Percentiles rank a stretch among this genome's conserved stretches.
phyloP scores from a whole-genome alignment of 2,888 invertebrate genomes.

The Syritta pipiens region DNA sequence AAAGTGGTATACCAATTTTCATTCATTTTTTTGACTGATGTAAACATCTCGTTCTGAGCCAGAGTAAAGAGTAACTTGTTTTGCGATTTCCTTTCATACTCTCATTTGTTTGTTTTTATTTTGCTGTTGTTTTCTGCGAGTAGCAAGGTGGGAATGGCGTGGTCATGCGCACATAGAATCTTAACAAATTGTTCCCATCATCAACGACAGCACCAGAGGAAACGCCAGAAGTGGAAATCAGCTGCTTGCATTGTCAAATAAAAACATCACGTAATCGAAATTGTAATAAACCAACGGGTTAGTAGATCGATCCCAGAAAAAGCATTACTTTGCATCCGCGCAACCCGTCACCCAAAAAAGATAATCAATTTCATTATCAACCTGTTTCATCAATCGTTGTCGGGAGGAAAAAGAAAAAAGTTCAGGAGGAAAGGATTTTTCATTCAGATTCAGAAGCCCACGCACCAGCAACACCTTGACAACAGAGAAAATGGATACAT shows the following conservation, averaged over 20 bases:
- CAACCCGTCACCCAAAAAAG: neutral
- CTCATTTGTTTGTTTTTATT: constrained; percentile 48
- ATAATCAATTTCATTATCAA: neutral
- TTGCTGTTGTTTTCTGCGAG: constrained; percentile 14
- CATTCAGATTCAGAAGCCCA: constrained; percentile 14
- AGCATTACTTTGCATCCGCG: neutral
- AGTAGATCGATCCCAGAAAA: neutral
- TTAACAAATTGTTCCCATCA: constrained; percentile 33
- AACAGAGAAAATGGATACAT: constrained; percentile 51
- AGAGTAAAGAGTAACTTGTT: constrained; percentile 21
- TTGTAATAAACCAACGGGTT: constrained; percentile 6
- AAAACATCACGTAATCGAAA: constrained; percentile 63
- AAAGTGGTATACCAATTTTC: constrained; percentile 5
- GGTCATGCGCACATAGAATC: constrained; percentile 42
- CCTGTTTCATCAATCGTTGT: neutral
- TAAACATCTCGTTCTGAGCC: too few species aligned
- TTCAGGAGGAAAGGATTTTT: too few species aligned
- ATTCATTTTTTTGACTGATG: too few species aligned
- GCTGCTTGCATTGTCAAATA: constrained; percentile 61
- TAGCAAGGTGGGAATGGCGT: neutral
- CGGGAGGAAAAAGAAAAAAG: too few species aligned
- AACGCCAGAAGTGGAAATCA: constrained; percentile 55
- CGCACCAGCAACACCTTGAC: constrained; percentile 28
- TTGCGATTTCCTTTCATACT: constrained; percentile 17
- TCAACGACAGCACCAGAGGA: constrained; percentile 12